phyloP scores from a whole-genome alignment of 2,797 vertebrate genomes.

The Trachops cirrhosus region DNA sequence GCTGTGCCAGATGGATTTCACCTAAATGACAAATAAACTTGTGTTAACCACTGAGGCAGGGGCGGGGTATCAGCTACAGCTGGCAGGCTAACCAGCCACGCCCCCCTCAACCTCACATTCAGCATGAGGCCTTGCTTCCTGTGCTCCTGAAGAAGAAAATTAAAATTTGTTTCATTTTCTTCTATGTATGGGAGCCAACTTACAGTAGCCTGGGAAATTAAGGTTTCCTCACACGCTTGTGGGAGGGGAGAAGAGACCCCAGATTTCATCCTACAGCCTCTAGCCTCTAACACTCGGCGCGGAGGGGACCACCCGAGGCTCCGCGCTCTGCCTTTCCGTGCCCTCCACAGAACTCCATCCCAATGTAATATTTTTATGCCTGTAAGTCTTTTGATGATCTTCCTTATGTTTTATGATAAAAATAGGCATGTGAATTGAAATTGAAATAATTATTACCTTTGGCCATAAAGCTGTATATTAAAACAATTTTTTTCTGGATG shows the following conservation, averaged over 20 bases:
- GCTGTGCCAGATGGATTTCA: background rate
- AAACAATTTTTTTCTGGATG: background rate
- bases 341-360: background rate
- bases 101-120: rapidly evolving
- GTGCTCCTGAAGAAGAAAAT: background rate
- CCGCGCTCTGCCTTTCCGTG: background rate
- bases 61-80: too few relatives aligned
- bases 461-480: background rate
- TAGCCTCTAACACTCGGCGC: background rate
- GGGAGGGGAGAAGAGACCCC: background rate
- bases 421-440: background rate
- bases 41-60: background rate
- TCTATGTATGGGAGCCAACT: background rate
- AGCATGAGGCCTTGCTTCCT: background rate
- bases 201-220: background rate
- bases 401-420: background rate
- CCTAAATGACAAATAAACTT: background rate
- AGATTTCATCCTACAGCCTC: background rate
- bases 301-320: background rate
- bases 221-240: background rate
- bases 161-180: background rate
- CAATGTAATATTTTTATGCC: background rate
- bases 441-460: background rate
- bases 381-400: background rate
- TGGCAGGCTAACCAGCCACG: background rate